Conservation (phyloP, 2,113 vertebrate genomes). For the Lontra canadensis region DNA sequence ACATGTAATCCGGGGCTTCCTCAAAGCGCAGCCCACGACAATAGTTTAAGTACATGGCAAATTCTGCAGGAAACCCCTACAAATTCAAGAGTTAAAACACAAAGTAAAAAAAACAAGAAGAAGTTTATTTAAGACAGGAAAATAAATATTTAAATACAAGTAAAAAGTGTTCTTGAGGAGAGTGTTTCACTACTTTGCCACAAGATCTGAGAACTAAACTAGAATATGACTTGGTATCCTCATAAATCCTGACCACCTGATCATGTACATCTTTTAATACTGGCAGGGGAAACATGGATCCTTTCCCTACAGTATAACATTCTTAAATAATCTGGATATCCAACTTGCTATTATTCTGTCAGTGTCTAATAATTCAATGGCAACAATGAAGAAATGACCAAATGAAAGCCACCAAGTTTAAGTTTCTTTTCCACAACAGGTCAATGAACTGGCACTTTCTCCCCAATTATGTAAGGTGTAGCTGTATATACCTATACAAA, state of each 20-base stretch:
- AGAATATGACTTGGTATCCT: neutral
- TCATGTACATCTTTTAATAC: neutral
- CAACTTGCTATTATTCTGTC: neutral
- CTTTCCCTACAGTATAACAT: neutral
- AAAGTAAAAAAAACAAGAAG: neutral
- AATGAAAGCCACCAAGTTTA: neutral
- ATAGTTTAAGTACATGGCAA: slow-evolving; percentile 99
- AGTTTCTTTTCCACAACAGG: neutral
- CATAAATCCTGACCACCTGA: neutral
- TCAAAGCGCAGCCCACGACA: slow-evolving; percentile 99
- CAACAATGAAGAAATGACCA: neutral
- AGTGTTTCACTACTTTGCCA: neutral
- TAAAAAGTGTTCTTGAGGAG: neutral
- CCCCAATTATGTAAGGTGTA: neutral
- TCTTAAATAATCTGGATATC: neutral
- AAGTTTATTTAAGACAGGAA: slow-evolving; percentile 8
- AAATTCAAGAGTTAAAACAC: slow-evolving; percentile 63
- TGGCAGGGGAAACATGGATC: neutral
- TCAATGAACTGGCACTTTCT: neutral
- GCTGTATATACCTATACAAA: neutral
- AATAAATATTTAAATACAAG: slow-evolving; percentile 17
- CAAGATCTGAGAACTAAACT: neutral
- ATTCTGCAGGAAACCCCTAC: slow-evolving; percentile 99
- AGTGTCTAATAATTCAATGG: neutral
- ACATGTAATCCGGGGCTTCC: slow-evolving; percentile 99